A percentile compares a stretch with the other conserved stretches of the same genome.
These are phyloP conservation scores for Liopterus haemorrhoidalis DNA, from an alignment of 2,888 invertebrate genomes.

Conservation along the genomic window DNA sequence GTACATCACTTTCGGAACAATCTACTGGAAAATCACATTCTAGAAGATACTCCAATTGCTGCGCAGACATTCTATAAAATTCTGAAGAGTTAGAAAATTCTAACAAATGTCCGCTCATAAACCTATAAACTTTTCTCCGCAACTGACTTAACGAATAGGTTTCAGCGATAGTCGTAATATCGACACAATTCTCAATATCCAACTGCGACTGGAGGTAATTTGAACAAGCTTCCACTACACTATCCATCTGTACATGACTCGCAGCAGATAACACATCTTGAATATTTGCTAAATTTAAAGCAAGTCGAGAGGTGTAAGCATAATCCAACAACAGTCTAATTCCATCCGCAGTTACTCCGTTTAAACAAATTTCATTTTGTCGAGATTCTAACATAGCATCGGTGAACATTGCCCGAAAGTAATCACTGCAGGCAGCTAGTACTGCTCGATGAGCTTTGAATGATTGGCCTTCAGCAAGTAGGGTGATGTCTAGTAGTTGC, in stretches of 20 bases:
- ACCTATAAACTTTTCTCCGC: constrained; percentile 56
- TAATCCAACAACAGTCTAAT: constrained; percentile 60
- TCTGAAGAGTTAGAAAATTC: constrained; percentile 56
- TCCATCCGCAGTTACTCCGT: constrained; percentile 59
- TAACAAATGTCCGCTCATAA: constrained; percentile 58
- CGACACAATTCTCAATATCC: constrained; percentile 65
- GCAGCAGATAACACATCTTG: constrained; percentile 65
- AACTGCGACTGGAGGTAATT: constrained; percentile 60
- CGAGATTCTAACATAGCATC: constrained; percentile 62
- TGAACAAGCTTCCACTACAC: constrained; percentile 62
- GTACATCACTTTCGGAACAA: constrained; percentile 57
- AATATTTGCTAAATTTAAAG: constrained; percentile 57
- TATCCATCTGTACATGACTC: constrained; percentile 58
- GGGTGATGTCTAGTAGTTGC: constrained; percentile 60
- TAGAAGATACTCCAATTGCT: constrained; percentile 57
- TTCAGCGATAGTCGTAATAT: constrained; percentile 63
- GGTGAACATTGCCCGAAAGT: constrained; percentile 71
- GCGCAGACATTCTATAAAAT: constrained; percentile 54
- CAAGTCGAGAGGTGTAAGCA: constrained; percentile 61
- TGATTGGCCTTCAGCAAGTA: constrained; percentile 58
- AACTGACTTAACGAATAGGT: constrained; percentile 58
- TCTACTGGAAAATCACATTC: constrained; percentile 63
- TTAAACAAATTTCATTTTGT: constrained; percentile 58
- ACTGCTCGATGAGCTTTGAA: constrained; percentile 67
- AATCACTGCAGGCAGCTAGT: constrained; percentile 65